Conservation (phyloP, 2,113 vertebrate genomes). For the Muscicapa adusta region DNA sequence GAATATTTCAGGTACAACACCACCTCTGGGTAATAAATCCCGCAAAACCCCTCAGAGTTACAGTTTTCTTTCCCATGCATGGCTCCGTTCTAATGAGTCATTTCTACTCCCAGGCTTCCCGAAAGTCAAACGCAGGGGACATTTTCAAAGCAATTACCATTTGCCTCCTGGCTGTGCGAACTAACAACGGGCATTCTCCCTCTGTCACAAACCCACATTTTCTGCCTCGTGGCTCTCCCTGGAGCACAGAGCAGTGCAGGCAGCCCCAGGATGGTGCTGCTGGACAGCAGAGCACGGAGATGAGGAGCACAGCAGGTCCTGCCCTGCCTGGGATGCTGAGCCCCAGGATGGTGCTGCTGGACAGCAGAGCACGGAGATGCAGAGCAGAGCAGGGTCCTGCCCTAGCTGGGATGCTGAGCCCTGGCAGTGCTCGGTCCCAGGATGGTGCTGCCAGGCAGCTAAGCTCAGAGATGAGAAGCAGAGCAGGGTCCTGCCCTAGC, state of each 20-base stretch:
- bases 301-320: not conserved
- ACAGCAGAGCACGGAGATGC: too few relatives aligned
- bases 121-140: not conserved
- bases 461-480: too few relatives aligned
- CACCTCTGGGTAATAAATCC: not conserved
- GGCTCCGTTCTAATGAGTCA: not conserved
- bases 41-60: not conserved
- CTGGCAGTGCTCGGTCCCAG: too few relatives aligned
- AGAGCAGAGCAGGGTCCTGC: too few relatives aligned
- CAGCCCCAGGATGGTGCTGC: not conserved
- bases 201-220: not conserved
- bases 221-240: not conserved
- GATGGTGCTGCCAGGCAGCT: too few relatives aligned
- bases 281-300: rapidly evolving
- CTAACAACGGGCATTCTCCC: not conserved
- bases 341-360: too few relatives aligned
- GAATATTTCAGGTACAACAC: not conserved
- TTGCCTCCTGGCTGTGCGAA: not conserved
- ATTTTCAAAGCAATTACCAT: not conserved
- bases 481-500: too few relatives aligned
- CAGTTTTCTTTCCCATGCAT: not conserved
- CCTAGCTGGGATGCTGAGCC: too few relatives aligned
- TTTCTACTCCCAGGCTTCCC: not conserved
- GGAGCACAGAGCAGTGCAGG: not conserved
- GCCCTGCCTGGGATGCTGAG: too few relatives aligned